phyloP scores from a whole-genome alignment of 2,113 vertebrate genomes.

The Chrysochloris asiatica region DNA sequence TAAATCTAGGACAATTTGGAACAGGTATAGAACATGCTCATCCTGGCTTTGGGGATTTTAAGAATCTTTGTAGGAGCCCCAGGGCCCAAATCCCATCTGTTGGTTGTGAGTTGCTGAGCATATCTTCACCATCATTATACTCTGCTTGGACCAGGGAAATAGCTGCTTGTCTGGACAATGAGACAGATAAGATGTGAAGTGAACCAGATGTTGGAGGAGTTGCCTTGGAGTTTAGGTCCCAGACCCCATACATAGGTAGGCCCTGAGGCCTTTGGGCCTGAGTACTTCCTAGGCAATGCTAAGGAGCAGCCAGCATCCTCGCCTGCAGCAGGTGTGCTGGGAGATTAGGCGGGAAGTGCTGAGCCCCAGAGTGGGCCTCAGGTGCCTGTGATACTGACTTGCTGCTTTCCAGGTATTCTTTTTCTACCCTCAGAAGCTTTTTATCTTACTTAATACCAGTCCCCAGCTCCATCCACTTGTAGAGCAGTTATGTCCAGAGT shows the following conservation, averaged over 20 bases:
- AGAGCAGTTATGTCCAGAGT: constrained; percentile 43
- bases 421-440: background rate
- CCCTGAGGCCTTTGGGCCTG: background rate
- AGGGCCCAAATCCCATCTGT: background rate
- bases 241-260: background rate
- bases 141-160: background rate
- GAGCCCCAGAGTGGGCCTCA: background rate
- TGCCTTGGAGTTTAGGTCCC: background rate
- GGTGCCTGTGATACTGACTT: background rate
- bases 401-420: background rate
- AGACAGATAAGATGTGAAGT: background rate
- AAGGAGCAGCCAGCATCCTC: background rate
- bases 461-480: constrained; percentile 40
- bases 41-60: constrained; percentile 31
- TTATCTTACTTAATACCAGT: constrained; percentile 64
- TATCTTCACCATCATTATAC: background rate
- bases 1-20: constrained; percentile 22
- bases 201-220: background rate
- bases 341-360: background rate
- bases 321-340: background rate
- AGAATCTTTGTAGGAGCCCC: background rate
- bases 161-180: background rate
- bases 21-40: background rate
- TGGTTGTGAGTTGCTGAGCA: background rate
- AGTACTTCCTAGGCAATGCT: background rate